phyloP scores from a whole-genome alignment of 2,888 invertebrate genomes.

The Drepana falcataria region DNA sequence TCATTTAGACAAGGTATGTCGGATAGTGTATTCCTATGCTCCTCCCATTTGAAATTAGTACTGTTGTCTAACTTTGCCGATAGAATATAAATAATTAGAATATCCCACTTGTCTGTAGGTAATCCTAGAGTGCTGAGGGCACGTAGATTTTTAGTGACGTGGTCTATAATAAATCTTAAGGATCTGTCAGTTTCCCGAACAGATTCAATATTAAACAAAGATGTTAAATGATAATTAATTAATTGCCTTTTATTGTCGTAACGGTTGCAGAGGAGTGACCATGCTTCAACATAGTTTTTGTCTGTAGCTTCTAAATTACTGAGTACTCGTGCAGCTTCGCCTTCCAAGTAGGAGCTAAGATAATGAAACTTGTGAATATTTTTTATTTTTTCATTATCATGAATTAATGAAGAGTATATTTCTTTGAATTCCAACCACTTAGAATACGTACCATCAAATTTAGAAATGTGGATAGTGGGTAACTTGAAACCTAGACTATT shows the following conservation, averaged over 20 bases:
- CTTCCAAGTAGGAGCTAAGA: slow-evolving; percentile 7
- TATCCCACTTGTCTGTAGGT: slow-evolving; percentile 13
- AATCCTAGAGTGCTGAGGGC: slow-evolving; percentile 12
- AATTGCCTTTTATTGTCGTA: slow-evolving; percentile 19
- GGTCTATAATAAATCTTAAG: slow-evolving; percentile 19
- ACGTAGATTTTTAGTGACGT: slow-evolving; percentile 19
- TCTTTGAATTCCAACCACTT: slow-evolving; percentile 22
- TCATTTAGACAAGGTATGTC: no score
- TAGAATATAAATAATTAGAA: no score
- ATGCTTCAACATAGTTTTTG: slow-evolving; percentile 18
- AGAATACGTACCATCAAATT: slow-evolving; percentile 17
- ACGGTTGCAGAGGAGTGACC: slow-evolving; percentile 18
- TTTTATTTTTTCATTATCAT: slow-evolving; percentile 12
- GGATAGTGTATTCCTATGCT: no score
- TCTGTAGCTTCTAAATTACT: slow-evolving; percentile 12
- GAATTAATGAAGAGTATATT: slow-evolving; percentile 14
- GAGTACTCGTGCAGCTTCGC: no score
- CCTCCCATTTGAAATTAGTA: no score
- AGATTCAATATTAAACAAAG: slow-evolving; percentile 15
- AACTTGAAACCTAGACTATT: slow-evolving; percentile 10
- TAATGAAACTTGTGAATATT: slow-evolving; percentile 15
- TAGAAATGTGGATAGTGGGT: slow-evolving; percentile 14
- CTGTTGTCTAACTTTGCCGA: no score
- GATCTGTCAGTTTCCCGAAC: slow-evolving; percentile 17
- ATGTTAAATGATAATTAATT: slow-evolving; percentile 19